Conservation (phyloP, 2,113 vertebrate genomes). For the Notarius lentiginosus region DNA sequence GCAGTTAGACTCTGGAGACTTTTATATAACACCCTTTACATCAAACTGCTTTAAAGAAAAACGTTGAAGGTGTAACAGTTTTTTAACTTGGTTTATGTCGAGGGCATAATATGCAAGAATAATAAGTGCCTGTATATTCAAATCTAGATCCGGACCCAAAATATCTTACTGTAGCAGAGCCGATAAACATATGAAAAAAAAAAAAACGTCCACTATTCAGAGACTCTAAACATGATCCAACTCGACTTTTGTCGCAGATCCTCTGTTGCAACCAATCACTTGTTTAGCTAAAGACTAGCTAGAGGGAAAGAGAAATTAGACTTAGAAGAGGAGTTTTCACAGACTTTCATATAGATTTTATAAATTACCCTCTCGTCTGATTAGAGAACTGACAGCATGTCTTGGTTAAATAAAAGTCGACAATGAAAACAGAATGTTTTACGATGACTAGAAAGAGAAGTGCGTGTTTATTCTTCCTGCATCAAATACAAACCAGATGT, state of each 20-base stretch:
- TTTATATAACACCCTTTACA: conserved; percentile 16
- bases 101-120: neutral
- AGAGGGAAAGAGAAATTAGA: neutral
- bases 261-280: neutral
- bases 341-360: neutral
- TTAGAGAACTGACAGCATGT: neutral
- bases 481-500: neutral
- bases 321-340: neutral
- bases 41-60: neutral
- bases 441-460: neutral
- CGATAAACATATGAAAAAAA: neutral
- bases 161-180: neutral
- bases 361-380: neutral
- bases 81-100: neutral
- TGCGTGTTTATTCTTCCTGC: neutral
- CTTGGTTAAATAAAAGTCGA: neutral
- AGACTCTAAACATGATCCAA: neutral
- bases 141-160: neutral
- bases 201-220: neutral
- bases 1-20: neutral
- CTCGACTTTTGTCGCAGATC: neutral
- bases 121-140: neutral
- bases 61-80: neutral
- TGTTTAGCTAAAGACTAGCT: conserved; percentile 1
- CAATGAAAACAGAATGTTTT: neutral